Percentiles rank a stretch among this genome's conserved stretches.
Conservation (phyloP, 2,888 invertebrate species). For the Dryococelus australis region DNA sequence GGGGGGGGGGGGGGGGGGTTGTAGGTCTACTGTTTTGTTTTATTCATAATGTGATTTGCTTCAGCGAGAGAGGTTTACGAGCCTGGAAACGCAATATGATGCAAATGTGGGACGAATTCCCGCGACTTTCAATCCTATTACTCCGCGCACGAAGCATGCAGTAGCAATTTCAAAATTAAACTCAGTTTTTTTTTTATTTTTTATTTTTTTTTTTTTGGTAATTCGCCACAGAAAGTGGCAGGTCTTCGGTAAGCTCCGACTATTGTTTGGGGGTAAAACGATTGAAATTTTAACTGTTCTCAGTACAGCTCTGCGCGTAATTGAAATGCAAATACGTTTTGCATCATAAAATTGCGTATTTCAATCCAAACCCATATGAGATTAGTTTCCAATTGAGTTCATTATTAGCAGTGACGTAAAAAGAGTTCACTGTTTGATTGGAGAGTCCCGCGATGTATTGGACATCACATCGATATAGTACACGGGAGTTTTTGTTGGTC, state of each 20-base stretch:
- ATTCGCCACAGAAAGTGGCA: background rate
- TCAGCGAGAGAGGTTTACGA: background rate
- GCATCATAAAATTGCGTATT: background rate
- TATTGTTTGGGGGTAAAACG: background rate
- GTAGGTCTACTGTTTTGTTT: background rate
- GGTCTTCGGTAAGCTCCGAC: background rate
- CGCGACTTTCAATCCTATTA: background rate
- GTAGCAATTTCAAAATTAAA: conserved; percentile 16
- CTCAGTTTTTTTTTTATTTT: too few species aligned
- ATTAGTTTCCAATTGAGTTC: too few species aligned
- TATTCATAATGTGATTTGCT: background rate
- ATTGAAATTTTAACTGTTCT: background rate
- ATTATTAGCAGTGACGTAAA: too few species aligned
- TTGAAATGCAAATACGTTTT: background rate
- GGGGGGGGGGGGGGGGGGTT: too few species aligned
- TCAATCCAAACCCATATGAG: too few species aligned
- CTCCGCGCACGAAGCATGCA: background rate
- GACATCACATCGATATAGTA: too few species aligned
- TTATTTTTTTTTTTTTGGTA: too few species aligned
- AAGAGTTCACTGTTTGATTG: too few species aligned
- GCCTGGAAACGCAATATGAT: background rate
- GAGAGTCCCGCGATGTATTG: too few species aligned
- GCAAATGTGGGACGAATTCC: background rate
- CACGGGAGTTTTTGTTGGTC: too few species aligned
- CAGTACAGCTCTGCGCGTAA: background rate